Percentiles rank a stretch among this genome's conserved stretches.
Evolutionary conservation across 1,140 invertebrate species (phyloP).

Genomic region (Polypedilum vanderplanki): DNA sequence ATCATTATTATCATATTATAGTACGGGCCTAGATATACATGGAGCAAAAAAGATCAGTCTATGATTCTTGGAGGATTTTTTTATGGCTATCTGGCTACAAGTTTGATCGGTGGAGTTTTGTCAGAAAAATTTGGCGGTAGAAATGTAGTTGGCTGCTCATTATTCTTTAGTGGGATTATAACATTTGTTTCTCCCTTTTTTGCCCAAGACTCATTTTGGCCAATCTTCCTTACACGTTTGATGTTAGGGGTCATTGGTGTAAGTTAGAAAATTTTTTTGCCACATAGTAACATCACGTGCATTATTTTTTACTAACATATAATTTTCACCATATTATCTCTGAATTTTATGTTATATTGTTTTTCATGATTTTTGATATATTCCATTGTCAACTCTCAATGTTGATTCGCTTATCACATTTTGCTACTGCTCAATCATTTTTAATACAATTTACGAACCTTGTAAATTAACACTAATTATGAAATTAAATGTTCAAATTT

Average conservation of each 20-base stretch:
- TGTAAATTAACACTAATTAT: too few relatives aligned
- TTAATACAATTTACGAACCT: too few relatives aligned
- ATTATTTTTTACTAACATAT: too few relatives aligned
- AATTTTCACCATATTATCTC: neutral
- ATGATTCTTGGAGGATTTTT: slow-evolving; percentile 59
- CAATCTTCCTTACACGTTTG: slow-evolving; percentile 56
- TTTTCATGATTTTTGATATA: neutral
- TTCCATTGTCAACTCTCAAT: neutral
- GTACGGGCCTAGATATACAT: slow-evolving; percentile 52
- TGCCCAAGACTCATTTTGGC: slow-evolving; percentile 52
- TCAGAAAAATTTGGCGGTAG: slow-evolving; percentile 68
- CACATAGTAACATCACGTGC: too few relatives aligned
- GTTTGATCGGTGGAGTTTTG: slow-evolving; percentile 58
- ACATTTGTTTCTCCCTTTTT: slow-evolving; percentile 60
- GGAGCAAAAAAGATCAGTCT: slow-evolving; percentile 55
- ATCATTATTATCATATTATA: slow-evolving; percentile 32
- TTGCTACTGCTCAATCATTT: neutral
- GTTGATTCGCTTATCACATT: neutral
- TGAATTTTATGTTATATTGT: neutral
- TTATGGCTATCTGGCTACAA: slow-evolving; percentile 54
- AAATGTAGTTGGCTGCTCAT: slow-evolving; percentile 60
- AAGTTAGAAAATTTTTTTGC: slow-evolving; percentile 38
- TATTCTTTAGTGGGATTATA: slow-evolving; percentile 59
- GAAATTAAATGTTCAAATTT: slow-evolving; percentile 29
- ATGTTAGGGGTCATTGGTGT: slow-evolving; percentile 59